These are phyloP conservation scores for Drosophila siamana DNA, from an alignment of 2,888 invertebrate species.

Conservation along the genomic window DNA sequence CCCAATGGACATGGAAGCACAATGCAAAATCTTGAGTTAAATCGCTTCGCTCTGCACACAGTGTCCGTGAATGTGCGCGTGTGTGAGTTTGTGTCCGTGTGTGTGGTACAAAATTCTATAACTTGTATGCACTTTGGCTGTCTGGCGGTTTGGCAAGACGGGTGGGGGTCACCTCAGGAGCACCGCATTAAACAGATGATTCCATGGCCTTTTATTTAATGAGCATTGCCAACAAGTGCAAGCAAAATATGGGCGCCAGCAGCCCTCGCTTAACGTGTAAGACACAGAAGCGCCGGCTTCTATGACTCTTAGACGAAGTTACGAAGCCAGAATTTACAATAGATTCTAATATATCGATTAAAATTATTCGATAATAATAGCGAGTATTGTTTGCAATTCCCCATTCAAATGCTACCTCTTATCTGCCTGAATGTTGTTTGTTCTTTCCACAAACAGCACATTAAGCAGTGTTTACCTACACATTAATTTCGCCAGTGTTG, in stretches of 20 bases:
- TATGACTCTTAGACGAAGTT: neutral
- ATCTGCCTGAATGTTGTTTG: neutral
- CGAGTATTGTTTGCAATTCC: neutral
- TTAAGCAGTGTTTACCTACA: slow-evolving; percentile 10
- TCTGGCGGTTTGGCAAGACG: slow-evolving; percentile 17
- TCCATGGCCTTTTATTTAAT: slow-evolving; percentile 10
- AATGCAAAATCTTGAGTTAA: slow-evolving; percentile 33
- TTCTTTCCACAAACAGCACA: neutral
- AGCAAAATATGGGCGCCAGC: neutral
- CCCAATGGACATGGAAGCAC: slow-evolving; percentile 12
- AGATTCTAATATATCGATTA: neutral
- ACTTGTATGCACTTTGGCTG: slow-evolving; percentile 37
- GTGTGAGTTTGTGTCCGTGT: slow-evolving; percentile 29
- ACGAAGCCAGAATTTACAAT: neutral
- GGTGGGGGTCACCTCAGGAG: slow-evolving; percentile 41
- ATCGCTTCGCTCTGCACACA: slow-evolving; percentile 37
- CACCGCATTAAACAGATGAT: slow-evolving; percentile 22
- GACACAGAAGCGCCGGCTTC: neutral
- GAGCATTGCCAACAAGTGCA: slow-evolving; percentile 7
- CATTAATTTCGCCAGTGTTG: slow-evolving; percentile 7
- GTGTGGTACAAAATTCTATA: slow-evolving; percentile 57
- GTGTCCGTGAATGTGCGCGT: slow-evolving; percentile 23
- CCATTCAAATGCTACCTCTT: neutral
- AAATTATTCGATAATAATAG: neutral
- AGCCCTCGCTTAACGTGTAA: neutral